Base-by-base conservation (phyloP, 2,113 vertebrate species). In the Bagarius yarrelli region DNA sequence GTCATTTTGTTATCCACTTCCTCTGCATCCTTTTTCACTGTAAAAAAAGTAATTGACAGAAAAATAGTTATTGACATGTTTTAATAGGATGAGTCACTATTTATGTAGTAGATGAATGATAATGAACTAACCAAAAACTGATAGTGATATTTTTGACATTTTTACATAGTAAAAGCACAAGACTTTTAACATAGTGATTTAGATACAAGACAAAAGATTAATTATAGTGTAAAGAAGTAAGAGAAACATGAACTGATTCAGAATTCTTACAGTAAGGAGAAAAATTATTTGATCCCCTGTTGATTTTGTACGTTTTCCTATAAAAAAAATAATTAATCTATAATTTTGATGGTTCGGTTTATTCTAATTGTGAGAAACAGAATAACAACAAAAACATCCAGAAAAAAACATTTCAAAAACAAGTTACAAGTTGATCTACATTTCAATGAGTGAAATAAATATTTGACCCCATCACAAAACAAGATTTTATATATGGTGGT, bases 1-100 rank as follows among this genome's bases (percentile, higher is more conserved):
- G 56, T 78, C 59, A 77, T 94, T 86, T 91, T 94, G 87, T 94
- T 92, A 79, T 98, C 96, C 0, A 89, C 88, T 73, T 95, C 91
- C 23, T 95, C 95, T 8, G 91, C 23, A 2, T 93, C 83, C 85
- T 95, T 98, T 90, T 91, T 95, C 84, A 93, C 97, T 99, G 90
- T n/a, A 5, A 1, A 67, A 88, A 71, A 87, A 64, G 85, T 84
- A 27, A 83, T 32, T 50, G 55, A 34, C 50, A 81, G 70, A 52
- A 16, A 25, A n/a, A 71, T 13, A 67, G 72, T 80, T 66, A 80
- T 32, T 63, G 53, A 5, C 34, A 67, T 27, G 23, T 73, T 69
- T 44, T 27, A 74, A 34, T 34, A 63, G 16, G 1, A 12, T 47
- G 13, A 27, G 23, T 57, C 23, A 67, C 14, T 1, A 19, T 25